A percentile compares a stretch with the other conserved stretches of the same genome.
phyloP scores from a whole-genome alignment of 2,888 invertebrate species.

The Mactromeris polynyma region DNA sequence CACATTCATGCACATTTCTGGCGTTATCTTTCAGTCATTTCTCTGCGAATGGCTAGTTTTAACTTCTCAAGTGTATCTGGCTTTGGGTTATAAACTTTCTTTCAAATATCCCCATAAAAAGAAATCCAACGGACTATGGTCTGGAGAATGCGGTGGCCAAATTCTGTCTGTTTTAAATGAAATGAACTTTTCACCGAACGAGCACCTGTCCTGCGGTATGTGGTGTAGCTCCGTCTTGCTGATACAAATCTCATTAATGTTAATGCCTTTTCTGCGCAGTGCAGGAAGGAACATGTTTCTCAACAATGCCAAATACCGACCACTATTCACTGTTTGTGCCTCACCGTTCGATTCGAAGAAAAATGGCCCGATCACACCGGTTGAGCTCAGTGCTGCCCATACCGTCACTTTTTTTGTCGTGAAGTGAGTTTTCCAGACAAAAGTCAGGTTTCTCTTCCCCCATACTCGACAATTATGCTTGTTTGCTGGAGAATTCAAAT shows the following conservation, averaged over 20 bases:
- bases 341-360: conserved; percentile 21
- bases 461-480: conserved; percentile 38
- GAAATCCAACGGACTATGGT: conserved; percentile 36
- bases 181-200: background rate
- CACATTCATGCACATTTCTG: background rate
- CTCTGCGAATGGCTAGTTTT: background rate
- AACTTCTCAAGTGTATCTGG: background rate
- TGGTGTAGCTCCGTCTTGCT: conserved; percentile 47
- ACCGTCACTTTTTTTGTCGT: conserved; percentile 23
- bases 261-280: conserved; percentile 11
- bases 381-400: conserved; percentile 43
- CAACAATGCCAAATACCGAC: conserved; percentile 35
- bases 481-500: conserved; percentile 29
- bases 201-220: conserved; percentile 32
- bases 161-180: conserved; percentile 17
- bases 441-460: conserved; percentile 35
- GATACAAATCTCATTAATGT: conserved; percentile 37
- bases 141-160: conserved; percentile 39
- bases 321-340: conserved; percentile 37
- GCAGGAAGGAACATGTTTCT: conserved; percentile 47
- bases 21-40: conserved; percentile 14
- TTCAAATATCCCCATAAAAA: conserved; percentile 41
- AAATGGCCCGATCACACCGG: conserved; percentile 39
- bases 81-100: conserved; percentile 24
- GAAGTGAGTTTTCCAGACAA: conserved; percentile 23